Percentiles rank a stretch among this genome's conserved stretches.
Evolutionary conservation across 1,140 invertebrate species (phyloP).

Genomic region (Micrasema minimum): DNA sequence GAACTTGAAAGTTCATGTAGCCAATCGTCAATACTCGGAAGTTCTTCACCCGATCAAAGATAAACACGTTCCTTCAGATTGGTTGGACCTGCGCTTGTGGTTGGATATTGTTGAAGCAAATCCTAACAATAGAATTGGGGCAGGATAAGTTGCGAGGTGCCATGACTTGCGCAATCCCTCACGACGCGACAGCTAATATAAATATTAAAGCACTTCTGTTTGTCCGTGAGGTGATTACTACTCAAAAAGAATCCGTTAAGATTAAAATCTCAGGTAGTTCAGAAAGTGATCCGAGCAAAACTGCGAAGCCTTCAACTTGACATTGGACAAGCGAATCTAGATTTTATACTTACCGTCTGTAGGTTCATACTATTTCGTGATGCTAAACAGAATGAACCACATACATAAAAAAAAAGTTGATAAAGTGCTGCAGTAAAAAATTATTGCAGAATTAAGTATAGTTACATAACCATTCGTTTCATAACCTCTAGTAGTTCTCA

Average conservation of each 20-base stretch:
- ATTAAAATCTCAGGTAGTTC: no score
- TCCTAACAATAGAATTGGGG: constrained; percentile 22
- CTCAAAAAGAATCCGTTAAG: constrained; percentile 23
- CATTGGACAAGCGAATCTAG: no score
- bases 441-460: no score
- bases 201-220: constrained; percentile 29
- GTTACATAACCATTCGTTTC: no score
- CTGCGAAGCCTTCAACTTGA: no score
- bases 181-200: constrained; percentile 3
- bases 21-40: constrained; percentile 9
- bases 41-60: constrained; percentile 5
- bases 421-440: no score
- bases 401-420: no score
- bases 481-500: no score
- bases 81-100: background rate
- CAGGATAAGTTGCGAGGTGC: constrained; percentile 24
- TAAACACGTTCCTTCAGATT: constrained; percentile 21
- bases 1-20: constrained; percentile 21
- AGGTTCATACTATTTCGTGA: no score
- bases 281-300: no score
- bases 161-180: constrained; percentile 26
- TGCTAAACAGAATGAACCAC: no score
- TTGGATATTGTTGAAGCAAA: background rate
- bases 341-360: no score
- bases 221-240: constrained; percentile 13